Evolutionary conservation across 2,113 vertebrate genomes (phyloP).

Genomic region (Stigmatopora argus): DNA sequence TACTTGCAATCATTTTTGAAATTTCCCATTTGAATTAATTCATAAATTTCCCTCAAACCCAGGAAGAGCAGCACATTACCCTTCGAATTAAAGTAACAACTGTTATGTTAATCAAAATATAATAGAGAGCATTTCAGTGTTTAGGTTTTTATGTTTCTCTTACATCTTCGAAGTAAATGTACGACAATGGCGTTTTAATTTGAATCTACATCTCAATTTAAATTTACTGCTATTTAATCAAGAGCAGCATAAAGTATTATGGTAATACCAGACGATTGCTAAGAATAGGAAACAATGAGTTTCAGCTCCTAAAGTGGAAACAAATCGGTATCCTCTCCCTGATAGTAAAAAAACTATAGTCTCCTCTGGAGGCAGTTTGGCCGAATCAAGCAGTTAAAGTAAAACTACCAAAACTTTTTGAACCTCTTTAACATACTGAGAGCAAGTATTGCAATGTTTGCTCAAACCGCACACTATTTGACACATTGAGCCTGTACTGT

Average conservation of each 20-base stretch:
- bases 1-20: too few species aligned
- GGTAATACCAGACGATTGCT: conserved; percentile 32
- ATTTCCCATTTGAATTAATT: too few species aligned
- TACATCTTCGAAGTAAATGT: too few species aligned
- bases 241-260: conserved; percentile 35
- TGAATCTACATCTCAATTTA: conserved; percentile 52
- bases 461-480: conserved; percentile 29
- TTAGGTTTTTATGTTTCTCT: too few species aligned
- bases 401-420: conserved; percentile 53
- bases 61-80: not conserved
- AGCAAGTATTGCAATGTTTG: conserved; percentile 32
- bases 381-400: conserved; percentile 54
- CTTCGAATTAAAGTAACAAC: not conserved
- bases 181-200: conserved; percentile 47
- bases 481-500: conserved; percentile 29
- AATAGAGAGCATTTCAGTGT: not conserved
- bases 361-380: conserved; percentile 55
- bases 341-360: conserved; percentile 51
- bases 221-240: conserved; percentile 53
- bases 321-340: conserved; percentile 14
- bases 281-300: conserved; percentile 27
- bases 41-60: not conserved
- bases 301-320: conserved; percentile 12
- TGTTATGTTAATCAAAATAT: not conserved
- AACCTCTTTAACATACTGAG: conserved; percentile 40